Conservation (phyloP, 2,888 invertebrate species). For the Antheraea yamamai region DNA sequence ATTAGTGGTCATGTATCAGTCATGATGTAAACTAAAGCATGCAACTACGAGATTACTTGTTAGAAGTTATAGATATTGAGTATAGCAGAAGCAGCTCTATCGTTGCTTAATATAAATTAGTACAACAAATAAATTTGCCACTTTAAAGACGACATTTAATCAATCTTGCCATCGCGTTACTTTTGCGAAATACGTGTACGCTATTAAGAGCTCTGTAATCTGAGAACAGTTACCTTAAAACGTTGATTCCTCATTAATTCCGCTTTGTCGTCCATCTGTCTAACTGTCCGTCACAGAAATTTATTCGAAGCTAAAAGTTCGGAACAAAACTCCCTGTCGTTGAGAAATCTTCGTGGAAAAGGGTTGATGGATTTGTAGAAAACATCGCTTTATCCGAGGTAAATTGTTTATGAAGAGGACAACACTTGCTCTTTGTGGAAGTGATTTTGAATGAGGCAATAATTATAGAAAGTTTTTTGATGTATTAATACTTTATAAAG, state of each 20-base stretch:
- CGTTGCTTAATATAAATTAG: too few relatives aligned
- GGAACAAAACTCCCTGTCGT: constrained; percentile 15
- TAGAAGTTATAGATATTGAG: too few relatives aligned
- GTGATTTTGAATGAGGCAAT: constrained; percentile 6
- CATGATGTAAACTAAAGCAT: too few relatives aligned
- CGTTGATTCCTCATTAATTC: constrained; percentile 29
- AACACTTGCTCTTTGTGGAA: background rate
- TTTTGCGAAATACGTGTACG: too few relatives aligned
- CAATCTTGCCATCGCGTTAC: too few relatives aligned
- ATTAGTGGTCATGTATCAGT: too few relatives aligned
- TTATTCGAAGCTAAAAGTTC: constrained; percentile 24
- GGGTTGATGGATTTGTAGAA: constrained; percentile 13
- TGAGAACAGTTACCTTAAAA: background rate
- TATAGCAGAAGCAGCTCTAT: too few relatives aligned
- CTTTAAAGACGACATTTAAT: too few relatives aligned
- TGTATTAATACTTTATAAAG: background rate
- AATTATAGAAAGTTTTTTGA: background rate
- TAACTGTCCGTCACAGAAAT: constrained; percentile 26
- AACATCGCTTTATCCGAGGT: constrained; percentile 10
- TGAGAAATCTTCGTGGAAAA: constrained; percentile 13
- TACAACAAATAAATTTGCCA: too few relatives aligned
- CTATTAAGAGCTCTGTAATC: background rate
- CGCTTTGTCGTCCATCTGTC: constrained; percentile 35
- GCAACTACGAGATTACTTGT: too few relatives aligned
- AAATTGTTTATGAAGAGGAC: constrained; percentile 10